Evolutionary conservation across 2,797 vertebrate species (phyloP).

Genomic region (Catostomus latipinnis): DNA sequence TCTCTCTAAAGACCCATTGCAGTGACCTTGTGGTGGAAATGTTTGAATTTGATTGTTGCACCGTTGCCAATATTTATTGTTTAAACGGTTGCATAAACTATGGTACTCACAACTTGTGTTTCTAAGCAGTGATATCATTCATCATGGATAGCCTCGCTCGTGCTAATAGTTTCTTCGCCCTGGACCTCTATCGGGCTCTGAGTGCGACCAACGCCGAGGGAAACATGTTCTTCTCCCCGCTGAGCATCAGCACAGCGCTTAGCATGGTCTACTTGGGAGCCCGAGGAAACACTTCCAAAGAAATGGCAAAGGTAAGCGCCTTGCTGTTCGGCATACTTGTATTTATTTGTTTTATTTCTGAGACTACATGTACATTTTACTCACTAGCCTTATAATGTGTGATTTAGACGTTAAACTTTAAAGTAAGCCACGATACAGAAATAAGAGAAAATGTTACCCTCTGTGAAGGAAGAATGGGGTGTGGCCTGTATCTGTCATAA

Average conservation of each 20-base stretch:
- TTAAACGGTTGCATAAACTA: background rate
- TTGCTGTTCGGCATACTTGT: no score
- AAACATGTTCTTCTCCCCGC: constrained; percentile 88
- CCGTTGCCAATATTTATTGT: background rate
- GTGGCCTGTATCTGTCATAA: background rate
- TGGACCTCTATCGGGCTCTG: constrained; percentile 83
- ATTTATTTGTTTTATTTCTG: background rate
- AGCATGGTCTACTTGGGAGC: constrained; percentile 88
- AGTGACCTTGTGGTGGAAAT: no score
- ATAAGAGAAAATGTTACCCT: background rate
- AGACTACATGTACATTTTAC: background rate
- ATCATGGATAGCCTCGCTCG: constrained; percentile 80
- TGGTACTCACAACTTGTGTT: background rate
- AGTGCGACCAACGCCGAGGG: constrained; percentile 61
- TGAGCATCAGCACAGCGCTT: constrained; percentile 87
- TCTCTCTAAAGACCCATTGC: no score
- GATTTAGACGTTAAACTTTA: background rate
- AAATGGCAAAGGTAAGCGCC: constrained; percentile 83
- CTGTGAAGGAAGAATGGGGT: background rate
- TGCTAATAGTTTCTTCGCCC: constrained; percentile 83
- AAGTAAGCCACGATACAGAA: background rate
- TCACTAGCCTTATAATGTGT: background rate
- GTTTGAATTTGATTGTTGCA: background rate
- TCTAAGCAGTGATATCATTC: constrained; percentile 34
- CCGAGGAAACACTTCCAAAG: constrained; percentile 77